These are phyloP conservation scores for Enhydra lutris DNA, from an alignment of 2,113 vertebrate species.

Conservation along the genomic window DNA sequence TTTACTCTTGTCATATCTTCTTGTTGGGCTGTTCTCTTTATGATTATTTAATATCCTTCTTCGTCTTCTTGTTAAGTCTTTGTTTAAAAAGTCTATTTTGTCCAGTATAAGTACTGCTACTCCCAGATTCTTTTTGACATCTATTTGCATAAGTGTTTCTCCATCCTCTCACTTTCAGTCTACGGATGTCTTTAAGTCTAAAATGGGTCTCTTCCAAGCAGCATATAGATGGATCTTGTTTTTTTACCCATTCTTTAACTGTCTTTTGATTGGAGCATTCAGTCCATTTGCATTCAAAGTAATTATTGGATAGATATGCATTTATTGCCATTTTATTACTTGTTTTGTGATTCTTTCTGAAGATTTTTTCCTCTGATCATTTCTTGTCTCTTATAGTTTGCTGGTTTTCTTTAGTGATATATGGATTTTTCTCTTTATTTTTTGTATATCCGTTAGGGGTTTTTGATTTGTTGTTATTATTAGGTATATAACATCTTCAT, in stretches of 20 bases:
- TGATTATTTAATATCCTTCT: background rate
- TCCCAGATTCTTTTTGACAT: background rate
- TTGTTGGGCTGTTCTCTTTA: background rate
- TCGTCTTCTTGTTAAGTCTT: background rate
- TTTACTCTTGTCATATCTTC: background rate
- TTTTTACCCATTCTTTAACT: background rate
- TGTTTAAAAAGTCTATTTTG: background rate
- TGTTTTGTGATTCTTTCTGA: background rate
- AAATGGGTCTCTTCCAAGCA: background rate
- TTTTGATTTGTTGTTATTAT: background rate
- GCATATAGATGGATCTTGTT: background rate
- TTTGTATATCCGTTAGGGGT: background rate
- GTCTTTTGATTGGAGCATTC: background rate
- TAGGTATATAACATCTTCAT: background rate
- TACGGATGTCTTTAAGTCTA: background rate
- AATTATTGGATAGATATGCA: background rate
- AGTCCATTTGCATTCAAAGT: background rate
- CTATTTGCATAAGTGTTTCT: background rate
- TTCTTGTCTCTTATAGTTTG: background rate
- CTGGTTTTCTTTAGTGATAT: background rate
- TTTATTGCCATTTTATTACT: background rate
- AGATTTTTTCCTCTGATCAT: background rate
- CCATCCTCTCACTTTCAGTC: background rate
- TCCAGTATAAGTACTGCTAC: background rate
- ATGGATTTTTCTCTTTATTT: background rate